Base-by-base conservation (phyloP, 2,113 vertebrate genomes). In the Synodontis membranacea region DNA sequence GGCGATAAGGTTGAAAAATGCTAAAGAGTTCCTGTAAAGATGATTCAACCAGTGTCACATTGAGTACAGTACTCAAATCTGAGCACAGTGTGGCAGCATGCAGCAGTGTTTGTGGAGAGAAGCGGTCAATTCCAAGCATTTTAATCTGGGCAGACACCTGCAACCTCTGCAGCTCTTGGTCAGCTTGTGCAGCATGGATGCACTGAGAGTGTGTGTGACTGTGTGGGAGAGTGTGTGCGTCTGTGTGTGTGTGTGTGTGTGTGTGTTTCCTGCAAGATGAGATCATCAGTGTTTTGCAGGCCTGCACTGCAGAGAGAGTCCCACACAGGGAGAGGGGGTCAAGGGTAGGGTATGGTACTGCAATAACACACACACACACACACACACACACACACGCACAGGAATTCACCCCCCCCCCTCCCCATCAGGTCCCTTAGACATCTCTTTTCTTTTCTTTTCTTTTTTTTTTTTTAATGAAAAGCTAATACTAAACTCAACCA, bases 231-330 rank as follows among this genome's bases (percentile, higher is more conserved):
- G 72, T 84, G 52, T 78, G 39, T 46, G 23, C 1, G 60, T n/a
- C n/a, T 25, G 56, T 21, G 21, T 58, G 10, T 62, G 28, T 62
- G 60, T n/a, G 28, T 3, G 28, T 11, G 7, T n/a, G 58, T 62
- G 28, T 62, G 28, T 8, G 15, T 4, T 1, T 64, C 90, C 92
- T 92, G 93, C 93, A 94, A 90, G 90, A 94, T 94, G 93, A 94
- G 92, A 91, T 95, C 94, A 95, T 94, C 90, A 87, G 80, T 84
- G 80, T 86, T 88, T 88, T 88, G 91, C 80, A 25, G 90, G 74
- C 86, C 79, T 88, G 89, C 91, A 90, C 90, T 92, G 92, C 93
- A 91, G 92, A 93, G 90, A 84, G 50, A 87, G 44, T 46, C 68
- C 82, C 89, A 60, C 66, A 90, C 75, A 75, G 56, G 54, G 56